Base-by-base conservation (phyloP, 1,140 invertebrate genomes). In the Lordiphosa mommai region DNA sequence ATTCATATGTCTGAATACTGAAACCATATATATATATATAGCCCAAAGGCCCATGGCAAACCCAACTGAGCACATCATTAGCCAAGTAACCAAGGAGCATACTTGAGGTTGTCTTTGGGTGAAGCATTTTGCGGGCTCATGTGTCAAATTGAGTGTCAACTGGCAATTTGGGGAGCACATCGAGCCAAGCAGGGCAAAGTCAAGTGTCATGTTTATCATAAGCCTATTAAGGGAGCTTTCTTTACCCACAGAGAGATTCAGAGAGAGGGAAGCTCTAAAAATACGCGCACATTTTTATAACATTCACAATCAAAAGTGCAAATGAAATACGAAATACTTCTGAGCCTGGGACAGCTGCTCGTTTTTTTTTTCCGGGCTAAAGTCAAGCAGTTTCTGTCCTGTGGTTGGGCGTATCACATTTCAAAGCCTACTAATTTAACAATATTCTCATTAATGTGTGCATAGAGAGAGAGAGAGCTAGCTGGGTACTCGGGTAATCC, bases 381-480 rank as follows among this genome's bases (percentile, higher is more conserved):
- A 33, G 16, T 23, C 12, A 7, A 30, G 27, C 13, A 43, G 33
- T 36, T 43, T 14, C 53, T 41, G 16, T 53, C 32, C 73, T 87
- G 77, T 87, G 84, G 85, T 87, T 72, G 77, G 73, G 70, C 77
- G 65, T 87, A 87, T 87, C 85, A 85, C 85, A 87, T 87, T 87
- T 87, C 85, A 87, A 84, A 87, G 85, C 73, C 85, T 72, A 77
- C 77, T 87, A 87, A 87, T 87, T 87, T 87, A 87, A 87, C 85
- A 87, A 87, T 87, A 87, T 87, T 87, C 85, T 87, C 85, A 87
- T 87, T 87, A 87, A 87, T 87, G 79, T 72, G 73, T 79, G 53
- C 79, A 79, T 56, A 61, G 61, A 48, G n/a, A 33, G 27, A 46
- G 17, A 40, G 38, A 14, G 23, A 41, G 9, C 50, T 47, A 61